Base-by-base conservation (phyloP, 2,888 invertebrate species). In the Lepidonotus clava region DNA sequence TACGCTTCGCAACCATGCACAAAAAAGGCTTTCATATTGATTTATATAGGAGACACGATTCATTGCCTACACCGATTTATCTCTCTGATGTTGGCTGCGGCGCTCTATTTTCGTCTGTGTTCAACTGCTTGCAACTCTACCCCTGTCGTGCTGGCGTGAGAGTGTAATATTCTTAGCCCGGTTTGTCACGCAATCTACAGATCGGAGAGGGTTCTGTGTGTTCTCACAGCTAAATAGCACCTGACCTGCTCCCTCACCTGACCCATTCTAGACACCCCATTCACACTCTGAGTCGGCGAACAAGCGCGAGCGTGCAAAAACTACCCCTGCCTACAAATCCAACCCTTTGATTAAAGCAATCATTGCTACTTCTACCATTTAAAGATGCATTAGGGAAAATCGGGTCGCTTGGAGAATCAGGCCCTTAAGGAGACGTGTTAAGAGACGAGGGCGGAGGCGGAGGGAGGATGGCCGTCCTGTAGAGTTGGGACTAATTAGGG, bases 321-420 rank as follows among this genome's bases (percentile, higher is more conserved):
- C 24, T 38, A 36, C 38, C 71, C 38, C 34, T 6, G 34, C 61
- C 24, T 71, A n/a, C 71, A 71, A 71, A 5, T 38, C 36, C n/a
- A 21, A 0, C 5, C 36, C 36, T 71, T 71, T 71, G 38, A 38
- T 71, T 71, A 71, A 71, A 34, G 71, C 71, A 36, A 71, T 34
- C 71, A 36, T n/a, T 38, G 18, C n/a, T 71, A 2, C 56, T 24
- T 56, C 14, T 24, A 56, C 18, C 71, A 71, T 71, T 71, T 34
- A 71, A 71, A 71, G 71, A 71, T 71, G 71, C 71, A 71, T 71
- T 71, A 71, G 38, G 71, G 71, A 71, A 71, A n/a, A 38, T 34
- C 71, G 34, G 38, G 1, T 34, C 36, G 71, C 71, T 38, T 71
- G 34, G 34, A 36, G 71, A 38, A 34, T 24, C 71, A 34, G 36